Conservation (phyloP, 2,888 invertebrate genomes). For the Zygaena filipendulae region DNA sequence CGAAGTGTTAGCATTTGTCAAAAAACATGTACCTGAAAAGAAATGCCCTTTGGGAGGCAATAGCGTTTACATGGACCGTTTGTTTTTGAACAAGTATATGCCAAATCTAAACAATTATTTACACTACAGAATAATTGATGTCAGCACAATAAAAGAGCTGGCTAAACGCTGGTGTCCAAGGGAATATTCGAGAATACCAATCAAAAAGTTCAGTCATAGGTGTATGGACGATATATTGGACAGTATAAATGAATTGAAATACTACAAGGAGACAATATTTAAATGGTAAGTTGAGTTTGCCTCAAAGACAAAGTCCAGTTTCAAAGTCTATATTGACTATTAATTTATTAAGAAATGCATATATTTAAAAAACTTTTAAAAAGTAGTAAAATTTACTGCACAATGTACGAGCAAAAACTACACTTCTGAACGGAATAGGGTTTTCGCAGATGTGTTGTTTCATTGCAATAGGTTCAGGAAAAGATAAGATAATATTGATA, state of each 20-base stretch:
- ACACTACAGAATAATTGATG: conserved; percentile 94
- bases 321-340: no score
- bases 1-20: conserved; percentile 76
- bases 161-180: conserved; percentile 80
- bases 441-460: no score
- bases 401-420: no score
- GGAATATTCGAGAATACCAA: conserved; percentile 64
- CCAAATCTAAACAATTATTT: conserved; percentile 80
- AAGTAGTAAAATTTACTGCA: no score
- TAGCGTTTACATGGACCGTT: conserved; percentile 85
- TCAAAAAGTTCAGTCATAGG: conserved; percentile 76
- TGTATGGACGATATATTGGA: conserved; percentile 87
- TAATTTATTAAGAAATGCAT: no score
- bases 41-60: conserved; percentile 88
- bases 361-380: no score
- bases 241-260: conserved; percentile 84
- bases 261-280: conserved; percentile 78
- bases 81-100: conserved; percentile 87
- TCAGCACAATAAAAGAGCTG: conserved; percentile 90
- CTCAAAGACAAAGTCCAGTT: neutral
- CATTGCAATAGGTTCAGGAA: no score
- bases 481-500: no score
- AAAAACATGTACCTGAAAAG: conserved; percentile 62
- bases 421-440: no score
- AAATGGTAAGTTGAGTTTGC: conserved; percentile 31